Evolutionary conservation across 2,888 invertebrate genomes (phyloP), one percentile per base, ranked within the genome.

Genomic region (Hirtodrosophila confusa): DNA sequence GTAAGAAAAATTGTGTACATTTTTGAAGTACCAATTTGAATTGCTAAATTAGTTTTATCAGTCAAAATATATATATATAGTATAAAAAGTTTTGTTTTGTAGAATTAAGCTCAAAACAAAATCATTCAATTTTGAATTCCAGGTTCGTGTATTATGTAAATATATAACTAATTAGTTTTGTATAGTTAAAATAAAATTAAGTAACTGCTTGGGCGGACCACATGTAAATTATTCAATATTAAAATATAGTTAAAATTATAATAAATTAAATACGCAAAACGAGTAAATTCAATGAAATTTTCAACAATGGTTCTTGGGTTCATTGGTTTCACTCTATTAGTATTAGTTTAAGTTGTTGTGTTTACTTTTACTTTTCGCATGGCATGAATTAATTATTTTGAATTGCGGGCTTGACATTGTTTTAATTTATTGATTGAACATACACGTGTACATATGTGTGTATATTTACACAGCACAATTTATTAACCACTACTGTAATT

Each of bases 371-470:
- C 10, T 4, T 40, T 23, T 7, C 3, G 37, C 10, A 3, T 27
- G 11, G 27, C 4, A 10, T 31, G 4, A 33, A 39, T 8, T 24
- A 23, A 49, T 4, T n/a, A 7, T 37, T 7, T 8, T 50, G 1
- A 11, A 31, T 33, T 10, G 17, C 2, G 12, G 36, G 31, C 7
- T 11, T 10, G 8, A 1, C 2, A 6, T 44, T 10, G n/a, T 37
- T 53, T 36, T 8, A 51, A 40, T 51, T 33, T 24, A 11, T 31
- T 12, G 11, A 44, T 35, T 35, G 35, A 17, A 10, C 17, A 12
- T 44, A 17, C 17, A 17, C 17, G 11, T 49, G 27, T 29, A 27
- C 7, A 4, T 4, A 3, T 37, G 10, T 11, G 27, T 35, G n/a
- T 35, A 48, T 11, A 27, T 11, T 8, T 36, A 27, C n/a, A 29